Base-by-base conservation (phyloP, 1,140 invertebrate genomes). In the Bombus breviceps region DNA sequence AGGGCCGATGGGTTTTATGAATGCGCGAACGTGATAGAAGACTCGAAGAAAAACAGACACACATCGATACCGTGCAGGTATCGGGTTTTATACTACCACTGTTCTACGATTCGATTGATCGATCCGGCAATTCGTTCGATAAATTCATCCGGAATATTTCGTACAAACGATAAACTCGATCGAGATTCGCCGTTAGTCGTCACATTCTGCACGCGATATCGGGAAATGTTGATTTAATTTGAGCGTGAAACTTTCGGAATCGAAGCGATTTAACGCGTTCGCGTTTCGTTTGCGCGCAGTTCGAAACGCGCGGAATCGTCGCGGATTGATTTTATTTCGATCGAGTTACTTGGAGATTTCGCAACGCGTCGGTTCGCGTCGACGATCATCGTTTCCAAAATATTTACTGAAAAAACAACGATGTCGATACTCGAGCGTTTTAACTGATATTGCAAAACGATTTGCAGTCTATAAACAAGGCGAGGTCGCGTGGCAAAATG, bases 1-100 rank as follows among this genome's bases (percentile, higher is more conserved):
- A 83, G 85, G 78, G 37, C 39, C 83, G 68, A 83, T 72, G 88
- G 83, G 83, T 89, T 91, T 91, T 86, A 81, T 88, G 85, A 91
- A 92, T 88, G 82, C 62, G 81, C 80, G 75, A 86, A 81, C 85
- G 80, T 43, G 66, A 86, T 81, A 77, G 53, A 83, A 79, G 53
- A 86, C 77, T 71, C 28, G 53, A 43, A 64, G 41, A 82, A 88
- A 78, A 41, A 85, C 77, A 34, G 47, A 86, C 59, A 76, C 53
- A 34, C 75, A n/a, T 64, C 76, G 76, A 80, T 85, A 85, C 79
- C 83, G 68, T 13, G 6, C 32, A 59, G 53, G 83, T 85, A 85
- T 85, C 84, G 47, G 22, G 47, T 85, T 85, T 59, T 74, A 53
- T 10, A 41, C 71, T 47, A 32, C 41, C 57, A 5, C 8, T 10